Percentiles rank a stretch among this genome's conserved stretches.
Conservation (phyloP, 2,113 vertebrate species). For the Oplegnathus fasciatus region DNA sequence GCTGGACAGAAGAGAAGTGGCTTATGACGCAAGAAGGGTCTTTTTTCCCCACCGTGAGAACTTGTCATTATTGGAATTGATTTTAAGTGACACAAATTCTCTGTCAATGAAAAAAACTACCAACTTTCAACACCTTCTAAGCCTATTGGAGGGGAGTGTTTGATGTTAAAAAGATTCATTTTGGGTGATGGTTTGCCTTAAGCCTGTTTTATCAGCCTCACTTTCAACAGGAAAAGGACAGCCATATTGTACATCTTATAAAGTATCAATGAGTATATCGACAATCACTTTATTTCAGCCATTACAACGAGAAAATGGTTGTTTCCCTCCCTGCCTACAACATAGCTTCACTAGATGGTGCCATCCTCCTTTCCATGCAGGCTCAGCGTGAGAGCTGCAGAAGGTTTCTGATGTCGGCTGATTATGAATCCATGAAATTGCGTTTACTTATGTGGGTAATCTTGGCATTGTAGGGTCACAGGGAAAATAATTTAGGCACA, state of each 20-base stretch:
- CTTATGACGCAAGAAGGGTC: slow-evolving; percentile 20
- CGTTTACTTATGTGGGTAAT: background rate
- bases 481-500: background rate
- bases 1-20: background rate
- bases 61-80: background rate
- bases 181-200: background rate
- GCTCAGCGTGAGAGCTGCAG: background rate
- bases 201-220: background rate
- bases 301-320: background rate
- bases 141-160: background rate
- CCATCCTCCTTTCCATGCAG: slow-evolving; percentile 36
- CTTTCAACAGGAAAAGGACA: background rate
- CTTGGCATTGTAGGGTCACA: background rate
- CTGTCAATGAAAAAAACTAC: background rate
- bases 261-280: background rate
- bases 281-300: background rate
- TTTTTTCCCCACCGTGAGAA: background rate
- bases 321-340: background rate
- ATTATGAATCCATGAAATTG: slow-evolving; percentile 12
- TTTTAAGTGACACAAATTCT: background rate
- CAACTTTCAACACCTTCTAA: no score
- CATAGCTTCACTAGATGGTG: slow-evolving; percentile 68
- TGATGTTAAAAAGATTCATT: background rate
- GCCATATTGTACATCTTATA: background rate
- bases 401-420: background rate